A percentile compares a stretch with the other conserved stretches of the same genome.
Evolutionary conservation across 1,140 invertebrate genomes (phyloP).

Genomic region (Sycophaga agraensis): DNA sequence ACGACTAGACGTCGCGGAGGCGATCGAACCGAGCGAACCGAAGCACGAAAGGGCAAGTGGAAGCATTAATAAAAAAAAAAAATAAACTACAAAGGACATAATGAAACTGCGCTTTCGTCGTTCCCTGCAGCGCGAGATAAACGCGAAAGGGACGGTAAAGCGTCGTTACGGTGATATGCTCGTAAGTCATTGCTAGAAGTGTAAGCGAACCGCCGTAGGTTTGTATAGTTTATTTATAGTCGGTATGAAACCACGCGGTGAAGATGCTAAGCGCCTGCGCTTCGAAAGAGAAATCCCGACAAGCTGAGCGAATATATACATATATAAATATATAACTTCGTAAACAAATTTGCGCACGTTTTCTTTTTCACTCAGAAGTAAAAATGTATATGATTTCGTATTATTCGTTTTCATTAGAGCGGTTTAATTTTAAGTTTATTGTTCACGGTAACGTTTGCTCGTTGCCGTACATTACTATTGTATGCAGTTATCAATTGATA

Average conservation of each 20-base stretch:
- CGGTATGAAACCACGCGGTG: background rate
- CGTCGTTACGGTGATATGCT: constrained; percentile 20
- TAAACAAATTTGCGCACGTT: too few species aligned
- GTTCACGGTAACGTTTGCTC: too few species aligned
- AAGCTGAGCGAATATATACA: too few species aligned
- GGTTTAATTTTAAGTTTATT: too few species aligned
- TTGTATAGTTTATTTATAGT: constrained; percentile 25
- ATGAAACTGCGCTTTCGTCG: constrained; percentile 2
- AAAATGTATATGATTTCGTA: too few species aligned
- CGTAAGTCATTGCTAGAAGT: constrained; percentile 27
- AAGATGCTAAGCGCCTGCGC: background rate
- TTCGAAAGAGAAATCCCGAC: background rate
- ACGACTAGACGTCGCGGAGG: background rate
- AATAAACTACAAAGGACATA: constrained; percentile 12
- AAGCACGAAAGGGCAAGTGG: background rate
- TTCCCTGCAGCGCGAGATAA: background rate
- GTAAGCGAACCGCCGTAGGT: constrained; percentile 19
- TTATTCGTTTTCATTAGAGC: too few species aligned
- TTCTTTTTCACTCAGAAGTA: too few species aligned
- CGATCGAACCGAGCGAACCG: background rate
- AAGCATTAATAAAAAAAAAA: background rate
- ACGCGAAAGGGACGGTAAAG: background rate
- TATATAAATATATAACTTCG: too few species aligned
- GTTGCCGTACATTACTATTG: too few species aligned
- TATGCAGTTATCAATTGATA: too few species aligned